Evolutionary conservation across 1,140 invertebrate genomes (phyloP), one percentile per base, ranked within the genome.

Genomic region (Drosophila cardini): DNA sequence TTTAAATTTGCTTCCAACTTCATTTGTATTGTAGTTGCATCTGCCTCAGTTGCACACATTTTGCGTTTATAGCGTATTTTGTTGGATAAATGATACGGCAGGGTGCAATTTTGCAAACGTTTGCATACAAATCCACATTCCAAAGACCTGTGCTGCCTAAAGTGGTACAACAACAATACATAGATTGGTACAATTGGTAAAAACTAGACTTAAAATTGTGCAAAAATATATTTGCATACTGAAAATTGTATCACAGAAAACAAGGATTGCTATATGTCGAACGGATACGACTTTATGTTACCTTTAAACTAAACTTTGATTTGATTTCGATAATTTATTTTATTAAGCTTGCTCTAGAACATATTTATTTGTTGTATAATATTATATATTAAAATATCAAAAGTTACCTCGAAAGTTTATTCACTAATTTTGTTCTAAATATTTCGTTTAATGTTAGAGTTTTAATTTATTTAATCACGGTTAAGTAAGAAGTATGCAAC

Each of bases 101-200:
- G 82, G 83, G 83, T 73, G 43, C 79, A 70, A 82, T 86, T 76
- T 70, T 65, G 68, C 46, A 65, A 70, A 68, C 73, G 76, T 87
- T 82, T 87, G 83, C 79, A 86, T 86, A 76, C 62, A 87, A 86
- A 79, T 86, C 50, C 72, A 52, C 46, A 82, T 68, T 56, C 64
- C 45, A 53, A 40, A 34, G 15, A 45, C 45, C 21, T 50, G 71
- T 63, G 60, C 42, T 68, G 11, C 32, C 58, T 68, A 63, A 67
- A 70, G 78, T 78, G 74, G 73, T 3, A 26, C 68, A 70, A 72
- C 56, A 64, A 50, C n/a, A 62, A 50, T 26, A 67, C 55, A 67
- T 38, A 13, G 32, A 30, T 58, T 50, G 62, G n/a, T 32, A 15
- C 71, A 62, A 76, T 84, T 84, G 72, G 67, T 57, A 58, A 38